These are phyloP conservation scores for Brachypterus glaber DNA, from an alignment of 2,888 invertebrate genomes.

Conservation along the genomic window DNA sequence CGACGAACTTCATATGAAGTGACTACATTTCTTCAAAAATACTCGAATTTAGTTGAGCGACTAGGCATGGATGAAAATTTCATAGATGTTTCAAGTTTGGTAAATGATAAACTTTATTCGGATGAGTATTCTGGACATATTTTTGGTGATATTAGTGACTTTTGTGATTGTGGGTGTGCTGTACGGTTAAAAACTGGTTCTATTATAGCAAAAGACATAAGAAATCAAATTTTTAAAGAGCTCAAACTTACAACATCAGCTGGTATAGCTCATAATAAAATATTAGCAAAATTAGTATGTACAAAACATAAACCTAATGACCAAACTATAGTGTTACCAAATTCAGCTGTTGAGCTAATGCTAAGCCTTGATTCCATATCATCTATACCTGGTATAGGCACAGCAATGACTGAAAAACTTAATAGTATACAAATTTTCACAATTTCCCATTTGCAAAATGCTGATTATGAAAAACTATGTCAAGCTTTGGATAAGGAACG, in stretches of 20 bases:
- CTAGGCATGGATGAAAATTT: slow-evolving; percentile 80
- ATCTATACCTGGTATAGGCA: slow-evolving; percentile 68
- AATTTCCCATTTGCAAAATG: slow-evolving; percentile 58
- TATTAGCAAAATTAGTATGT: slow-evolving; percentile 70
- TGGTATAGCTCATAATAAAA: slow-evolving; percentile 75
- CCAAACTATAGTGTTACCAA: slow-evolving; percentile 69
- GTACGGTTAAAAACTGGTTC: slow-evolving; percentile 59
- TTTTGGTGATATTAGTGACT: slow-evolving; percentile 44
- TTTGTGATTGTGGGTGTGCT: slow-evolving; percentile 68
- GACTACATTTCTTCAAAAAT: slow-evolving; percentile 59
- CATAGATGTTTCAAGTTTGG: slow-evolving; percentile 65
- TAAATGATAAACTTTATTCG: slow-evolving; percentile 43
- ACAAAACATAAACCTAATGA: slow-evolving; percentile 69
- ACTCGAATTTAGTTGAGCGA: slow-evolving; percentile 66
- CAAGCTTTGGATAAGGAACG: slow-evolving; percentile 55
- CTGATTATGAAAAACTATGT: slow-evolving; percentile 46
- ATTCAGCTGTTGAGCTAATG: slow-evolving; percentile 56
- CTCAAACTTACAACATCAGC: slow-evolving; percentile 71
- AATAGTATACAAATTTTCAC: slow-evolving; percentile 55
- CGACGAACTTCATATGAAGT: slow-evolving; percentile 69
- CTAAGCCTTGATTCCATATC: slow-evolving; percentile 46
- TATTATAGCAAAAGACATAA: slow-evolving; percentile 66
- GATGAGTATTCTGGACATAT: slow-evolving; percentile 43
- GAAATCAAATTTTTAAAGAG: slow-evolving; percentile 56
- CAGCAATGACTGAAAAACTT: slow-evolving; percentile 56